Conservation (phyloP, 2,113 vertebrate genomes). For the Urocolius indicus region DNA sequence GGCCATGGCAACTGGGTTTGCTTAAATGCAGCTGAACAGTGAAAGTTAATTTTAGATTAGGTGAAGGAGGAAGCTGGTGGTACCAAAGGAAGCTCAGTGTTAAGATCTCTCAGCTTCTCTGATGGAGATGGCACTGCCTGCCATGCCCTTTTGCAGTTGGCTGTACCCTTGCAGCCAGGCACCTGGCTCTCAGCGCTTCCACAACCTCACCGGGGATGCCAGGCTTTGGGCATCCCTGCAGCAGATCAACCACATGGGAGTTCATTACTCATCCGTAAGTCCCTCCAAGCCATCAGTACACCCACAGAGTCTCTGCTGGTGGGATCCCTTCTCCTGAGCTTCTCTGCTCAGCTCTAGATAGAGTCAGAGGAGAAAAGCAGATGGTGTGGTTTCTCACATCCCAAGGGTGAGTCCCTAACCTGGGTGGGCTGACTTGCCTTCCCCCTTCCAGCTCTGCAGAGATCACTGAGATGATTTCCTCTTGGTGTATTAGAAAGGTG, state of each 20-base stretch:
- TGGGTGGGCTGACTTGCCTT: background rate
- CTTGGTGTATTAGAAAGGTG: background rate
- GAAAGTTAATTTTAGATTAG: slow-evolving; percentile 72
- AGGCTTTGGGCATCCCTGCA: background rate
- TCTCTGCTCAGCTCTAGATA: accelerated
- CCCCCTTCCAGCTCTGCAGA: background rate
- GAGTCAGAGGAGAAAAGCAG: background rate
- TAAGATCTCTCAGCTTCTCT: background rate
- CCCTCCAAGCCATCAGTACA: background rate
- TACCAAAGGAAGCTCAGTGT: slow-evolving; percentile 23
- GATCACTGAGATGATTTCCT: background rate
- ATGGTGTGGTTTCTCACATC: background rate
- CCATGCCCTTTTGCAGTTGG: background rate
- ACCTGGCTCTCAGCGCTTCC: background rate
- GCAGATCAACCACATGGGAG: accelerated
- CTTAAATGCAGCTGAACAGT: slow-evolving; percentile 66
- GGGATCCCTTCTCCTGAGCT: background rate
- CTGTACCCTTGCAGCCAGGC: accelerated
- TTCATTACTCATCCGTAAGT: background rate
- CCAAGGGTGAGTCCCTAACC: background rate
- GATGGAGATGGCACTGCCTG: background rate
- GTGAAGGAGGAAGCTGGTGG: slow-evolving; percentile 62
- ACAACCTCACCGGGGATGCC: background rate
- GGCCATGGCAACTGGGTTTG: slow-evolving; percentile 75
- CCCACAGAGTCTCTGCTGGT: background rate